Evolutionary conservation across 2,797 vertebrate species (phyloP), one percentile per base, ranked within the genome.

Genomic region (Thunnus albacares): DNA sequence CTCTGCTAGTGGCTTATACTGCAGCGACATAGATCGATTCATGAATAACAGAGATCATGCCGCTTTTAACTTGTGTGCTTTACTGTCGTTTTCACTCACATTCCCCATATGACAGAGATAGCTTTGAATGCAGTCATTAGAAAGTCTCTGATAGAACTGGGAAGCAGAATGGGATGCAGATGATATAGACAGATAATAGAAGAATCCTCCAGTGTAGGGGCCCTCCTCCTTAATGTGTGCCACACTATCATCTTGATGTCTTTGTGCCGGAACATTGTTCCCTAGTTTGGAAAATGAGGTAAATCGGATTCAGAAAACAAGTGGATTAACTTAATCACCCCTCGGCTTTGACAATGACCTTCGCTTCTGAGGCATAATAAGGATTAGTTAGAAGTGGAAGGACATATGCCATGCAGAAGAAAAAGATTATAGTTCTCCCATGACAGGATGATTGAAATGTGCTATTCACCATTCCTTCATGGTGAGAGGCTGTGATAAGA

Each of bases 321-420:
- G 93, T 95, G 94, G 95, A 95, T 96, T 95, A 95, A 94, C 88
- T 94, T 93, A 94, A 94, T 94, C 94, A 94, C 94, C 94, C 90
- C 79, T 90, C 90, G 76, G 93, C 93, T 94, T 92, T 94, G 94
- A 95, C 93, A 93, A 94, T 94, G 95, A 95, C 95, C 94, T 95
- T 94, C 90, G 90, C 89, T 92, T 94, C 92, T 83, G 88, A 89
- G 89, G 85, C 90, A 90, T 93, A 92, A 92, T 92, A 90, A 91
- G 93, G 94, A 95, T 95, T 95, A 95, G 93, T 85, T 87, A 90
- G 86, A 89, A 92, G 89, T 90, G 84, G 90, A 95, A 94, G 88
- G 92, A 95, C 94, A 95, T 94, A 95, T 94, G 95, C 93, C 88
- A 90, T 68, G 86, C 91, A 87, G 89, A 91, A 90, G 92, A 87